Base-by-base conservation (phyloP, 2,888 invertebrate species). In the Leucophenga maculata region DNA sequence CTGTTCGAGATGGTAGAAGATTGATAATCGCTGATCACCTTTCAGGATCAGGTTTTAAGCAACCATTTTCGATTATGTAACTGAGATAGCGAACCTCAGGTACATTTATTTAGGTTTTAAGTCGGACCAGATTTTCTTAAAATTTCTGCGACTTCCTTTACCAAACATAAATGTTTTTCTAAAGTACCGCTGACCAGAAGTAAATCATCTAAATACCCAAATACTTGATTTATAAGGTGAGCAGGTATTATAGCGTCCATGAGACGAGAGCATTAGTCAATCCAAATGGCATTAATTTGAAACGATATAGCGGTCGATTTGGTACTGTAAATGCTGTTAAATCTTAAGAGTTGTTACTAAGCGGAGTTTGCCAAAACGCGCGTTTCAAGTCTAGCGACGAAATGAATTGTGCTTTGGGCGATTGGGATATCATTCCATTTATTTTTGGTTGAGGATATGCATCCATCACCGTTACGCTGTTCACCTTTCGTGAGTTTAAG, bases 61-160 rank as follows among this genome's bases (percentile, higher is more conserved):
- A 57, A 6, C 74, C 75, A 26, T 73, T 60, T 0, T 75, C 74
- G 9, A 75, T 72, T 0, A 75, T 39, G 22, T 73, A 73, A 0
- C 76, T 75, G 1, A 75, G 16, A 32, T 76, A 76, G 16, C 68
- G 55, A 1, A 75, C 73, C 6, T 72, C 71, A 14, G 67, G 72
- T 11, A 22, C 74, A 74, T 32, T 69, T 71, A 0, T 26, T 26
- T 11, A 76, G 26, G 65, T 73, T 76, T 11, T 74, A 52, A 0
- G 76, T 72, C 22, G 72, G 65, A 52, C 74, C 70, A 2, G 72
- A 65, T 52, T 57, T 65, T 13, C 68, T 22, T 13, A 71, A 26
- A 11, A 67, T 22, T 6, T 31, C 13, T 1, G 70, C 44, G 18
- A 70, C 54, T 70, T 64, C 64, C 1, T 11, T 20, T 6, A 70